A percentile compares a stretch with the other conserved stretches of the same genome.
Evolutionary conservation across 1,140 invertebrate genomes (phyloP).

Genomic region (Brachionus sp.): DNA sequence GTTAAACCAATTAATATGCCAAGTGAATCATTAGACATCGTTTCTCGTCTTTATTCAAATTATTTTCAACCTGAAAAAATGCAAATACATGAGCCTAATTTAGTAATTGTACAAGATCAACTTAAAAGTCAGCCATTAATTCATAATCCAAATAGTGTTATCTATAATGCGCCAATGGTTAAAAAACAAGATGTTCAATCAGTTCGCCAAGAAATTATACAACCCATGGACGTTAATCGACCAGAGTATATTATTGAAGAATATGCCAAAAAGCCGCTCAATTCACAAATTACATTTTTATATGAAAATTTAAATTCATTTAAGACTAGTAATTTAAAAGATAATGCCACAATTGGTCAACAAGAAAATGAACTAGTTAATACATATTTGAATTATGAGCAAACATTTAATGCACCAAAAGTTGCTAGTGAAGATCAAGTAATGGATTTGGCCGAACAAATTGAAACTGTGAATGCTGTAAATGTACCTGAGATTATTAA

Average conservation of each 20-base stretch:
- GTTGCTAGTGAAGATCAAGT: neutral
- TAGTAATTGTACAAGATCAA: neutral
- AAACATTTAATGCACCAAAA: neutral
- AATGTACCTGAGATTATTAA: neutral
- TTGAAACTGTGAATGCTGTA: neutral
- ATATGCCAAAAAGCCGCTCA: constrained; percentile 13
- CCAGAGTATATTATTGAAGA: constrained; percentile 8
- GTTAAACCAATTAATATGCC: constrained; percentile 3
- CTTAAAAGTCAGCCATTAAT: neutral
- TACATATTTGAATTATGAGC: neutral
- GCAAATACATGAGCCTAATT: neutral
- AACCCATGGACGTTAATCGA: neutral
- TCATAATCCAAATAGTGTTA: neutral
- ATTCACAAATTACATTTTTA: neutral
- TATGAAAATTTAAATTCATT: constrained; percentile 15
- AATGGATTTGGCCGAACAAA: neutral
- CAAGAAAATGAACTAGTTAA: neutral
- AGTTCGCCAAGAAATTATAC: neutral
- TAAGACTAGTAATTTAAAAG: neutral
- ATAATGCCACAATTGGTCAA: neutral
- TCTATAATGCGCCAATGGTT: neutral
- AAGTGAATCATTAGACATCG: neutral
- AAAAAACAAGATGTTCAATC: neutral
- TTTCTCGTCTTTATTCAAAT: neutral
- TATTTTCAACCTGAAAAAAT: neutral